Evolutionary conservation across 2,797 vertebrate species (phyloP).

Genomic region (Arvicola amphibius): DNA sequence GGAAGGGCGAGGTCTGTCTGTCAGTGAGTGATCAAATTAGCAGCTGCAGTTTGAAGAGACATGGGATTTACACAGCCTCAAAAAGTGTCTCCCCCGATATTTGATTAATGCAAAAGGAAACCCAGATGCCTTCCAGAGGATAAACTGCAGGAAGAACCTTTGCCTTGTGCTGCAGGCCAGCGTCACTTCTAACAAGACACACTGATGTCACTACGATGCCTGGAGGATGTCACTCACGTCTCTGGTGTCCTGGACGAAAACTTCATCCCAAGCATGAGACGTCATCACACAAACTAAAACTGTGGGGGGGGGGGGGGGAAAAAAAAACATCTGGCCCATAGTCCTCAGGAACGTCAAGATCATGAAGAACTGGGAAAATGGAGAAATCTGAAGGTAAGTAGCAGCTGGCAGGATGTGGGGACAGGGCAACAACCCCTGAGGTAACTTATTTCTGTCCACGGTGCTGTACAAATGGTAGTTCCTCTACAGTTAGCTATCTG

Average conservation of each 20-base stretch:
- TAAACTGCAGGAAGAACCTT: neutral
- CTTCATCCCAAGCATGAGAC: neutral
- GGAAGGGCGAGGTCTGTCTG: neutral
- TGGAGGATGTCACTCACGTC: neutral
- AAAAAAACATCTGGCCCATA: neutral
- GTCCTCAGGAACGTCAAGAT: neutral
- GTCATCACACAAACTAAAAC: constrained; percentile 3
- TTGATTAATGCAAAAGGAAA: neutral
- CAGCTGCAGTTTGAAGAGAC: neutral
- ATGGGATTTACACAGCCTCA: neutral
- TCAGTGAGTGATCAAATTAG: neutral
- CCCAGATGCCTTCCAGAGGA: neutral
- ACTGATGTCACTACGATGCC: neutral
- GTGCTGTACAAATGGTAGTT: neutral
- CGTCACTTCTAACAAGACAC: neutral
- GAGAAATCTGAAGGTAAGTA: neutral
- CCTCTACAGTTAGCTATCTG: neutral
- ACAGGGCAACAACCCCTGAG: neutral
- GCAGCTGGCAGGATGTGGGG: neutral
- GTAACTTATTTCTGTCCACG: neutral
- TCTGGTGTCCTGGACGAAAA: neutral
- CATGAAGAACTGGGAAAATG: neutral
- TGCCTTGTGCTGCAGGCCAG: neutral
- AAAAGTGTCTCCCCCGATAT: neutral
- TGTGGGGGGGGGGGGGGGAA: neutral